These are phyloP conservation scores for Laspeyria flexula DNA, from an alignment of 2,888 invertebrate species.

Conservation along the genomic window DNA sequence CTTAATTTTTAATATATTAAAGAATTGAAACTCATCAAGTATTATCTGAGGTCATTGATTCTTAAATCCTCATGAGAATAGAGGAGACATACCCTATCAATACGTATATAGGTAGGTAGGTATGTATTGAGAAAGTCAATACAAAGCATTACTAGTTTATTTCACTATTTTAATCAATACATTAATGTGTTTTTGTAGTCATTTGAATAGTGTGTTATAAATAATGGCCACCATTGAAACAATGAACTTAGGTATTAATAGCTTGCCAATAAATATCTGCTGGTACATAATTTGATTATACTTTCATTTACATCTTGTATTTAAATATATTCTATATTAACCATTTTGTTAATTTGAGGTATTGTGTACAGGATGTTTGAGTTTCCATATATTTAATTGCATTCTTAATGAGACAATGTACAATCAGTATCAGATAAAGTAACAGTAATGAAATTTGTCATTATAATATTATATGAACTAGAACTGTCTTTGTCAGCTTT, in stretches of 20 bases:
- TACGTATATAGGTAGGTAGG: constrained; percentile 20
- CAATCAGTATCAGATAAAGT: background rate
- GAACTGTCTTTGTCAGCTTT: background rate
- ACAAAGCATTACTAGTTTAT: constrained; percentile 4
- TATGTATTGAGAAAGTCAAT: constrained; percentile 6
- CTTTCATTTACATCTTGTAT: background rate
- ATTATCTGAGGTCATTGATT: constrained; percentile 47
- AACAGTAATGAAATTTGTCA: background rate
- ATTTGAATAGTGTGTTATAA: background rate
- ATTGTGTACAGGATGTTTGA: background rate
- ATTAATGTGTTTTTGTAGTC: background rate
- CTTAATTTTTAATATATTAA: constrained; percentile 50
- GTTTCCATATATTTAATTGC: background rate
- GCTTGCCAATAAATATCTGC: constrained; percentile 1
- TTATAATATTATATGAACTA: background rate
- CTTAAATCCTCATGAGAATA: constrained; percentile 31
- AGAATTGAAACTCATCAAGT: constrained; percentile 45
- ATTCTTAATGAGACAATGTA: background rate
- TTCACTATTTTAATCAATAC: constrained; percentile 2
- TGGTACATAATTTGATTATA: constrained; percentile 1
- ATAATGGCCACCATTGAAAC: constrained; percentile 3
- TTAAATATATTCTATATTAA: background rate
- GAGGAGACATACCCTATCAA: constrained; percentile 25
- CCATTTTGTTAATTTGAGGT: background rate
- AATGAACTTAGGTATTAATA: constrained; percentile 9